Evolutionary conservation across 2,113 vertebrate species (phyloP).

Genomic region (Trinectes maculatus): DNA sequence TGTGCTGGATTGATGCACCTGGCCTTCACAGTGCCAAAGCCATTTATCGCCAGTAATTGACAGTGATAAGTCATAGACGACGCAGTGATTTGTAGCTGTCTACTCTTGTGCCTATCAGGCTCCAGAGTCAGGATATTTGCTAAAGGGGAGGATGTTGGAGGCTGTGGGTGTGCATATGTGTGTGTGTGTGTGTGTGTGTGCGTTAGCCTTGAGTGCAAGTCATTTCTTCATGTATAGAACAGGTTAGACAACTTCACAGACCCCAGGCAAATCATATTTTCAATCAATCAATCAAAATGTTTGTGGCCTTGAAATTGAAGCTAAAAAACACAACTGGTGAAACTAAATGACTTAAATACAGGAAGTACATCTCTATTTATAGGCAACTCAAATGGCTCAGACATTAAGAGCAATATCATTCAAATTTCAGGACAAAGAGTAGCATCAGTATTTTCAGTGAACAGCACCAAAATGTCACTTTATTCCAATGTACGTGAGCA

Average conservation of each 20-base stretch:
- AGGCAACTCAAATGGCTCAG: background rate
- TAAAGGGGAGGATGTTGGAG: constrained; percentile 37
- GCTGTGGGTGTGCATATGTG: background rate
- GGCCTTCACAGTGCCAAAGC: constrained; percentile 67
- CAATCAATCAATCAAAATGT: no score
- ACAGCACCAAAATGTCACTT: no score
- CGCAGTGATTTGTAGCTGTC: constrained; percentile 67
- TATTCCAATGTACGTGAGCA: background rate
- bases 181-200: background rate
- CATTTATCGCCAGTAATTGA: constrained; percentile 77
- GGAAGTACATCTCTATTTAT: background rate
- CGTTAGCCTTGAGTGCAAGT: constrained; percentile 18
- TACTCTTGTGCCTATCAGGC: constrained; percentile 40
- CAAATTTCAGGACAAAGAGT: no score
- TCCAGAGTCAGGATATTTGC: constrained; percentile 40
- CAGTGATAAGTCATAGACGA: constrained; percentile 69
- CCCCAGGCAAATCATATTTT: background rate
- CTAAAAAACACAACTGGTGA: constrained; percentile 6
- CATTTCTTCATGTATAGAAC: constrained; percentile 26
- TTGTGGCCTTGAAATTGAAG: constrained; percentile 4
- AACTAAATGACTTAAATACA: constrained; percentile 1
- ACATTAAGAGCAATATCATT: no score
- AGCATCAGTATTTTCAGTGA: no score
- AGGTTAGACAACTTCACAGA: constrained; percentile 26
- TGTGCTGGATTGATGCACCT: constrained; percentile 67